Percentiles rank a stretch among this genome's conserved stretches.
phyloP scores from a whole-genome alignment of 2,113 vertebrate genomes.

The Xiphias gladius region DNA sequence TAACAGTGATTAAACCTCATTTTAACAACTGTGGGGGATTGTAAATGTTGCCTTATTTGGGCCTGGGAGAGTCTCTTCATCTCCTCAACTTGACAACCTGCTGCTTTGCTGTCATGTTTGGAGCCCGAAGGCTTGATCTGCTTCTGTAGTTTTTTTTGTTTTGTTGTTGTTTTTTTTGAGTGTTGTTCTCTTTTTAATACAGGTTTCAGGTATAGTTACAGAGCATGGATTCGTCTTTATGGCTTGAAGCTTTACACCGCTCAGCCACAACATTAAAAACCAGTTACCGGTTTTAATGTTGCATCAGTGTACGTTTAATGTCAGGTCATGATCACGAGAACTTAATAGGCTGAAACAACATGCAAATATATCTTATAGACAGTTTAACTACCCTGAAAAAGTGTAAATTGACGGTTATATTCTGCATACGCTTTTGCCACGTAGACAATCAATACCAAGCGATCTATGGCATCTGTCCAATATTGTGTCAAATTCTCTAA shows the following conservation, averaged over 20 bases:
- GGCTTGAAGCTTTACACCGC: background rate
- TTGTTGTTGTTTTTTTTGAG: background rate
- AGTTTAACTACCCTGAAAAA: background rate
- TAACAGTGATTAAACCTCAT: conserved; percentile 47
- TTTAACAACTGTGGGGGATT: conserved; percentile 47
- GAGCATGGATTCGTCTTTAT: conserved; percentile 6
- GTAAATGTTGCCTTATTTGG: conserved; percentile 33
- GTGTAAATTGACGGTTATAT: background rate
- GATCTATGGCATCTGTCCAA: background rate
- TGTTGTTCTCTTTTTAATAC: conserved; percentile 58
- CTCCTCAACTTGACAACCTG: conserved; percentile 32
- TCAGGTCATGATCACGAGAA: background rate
- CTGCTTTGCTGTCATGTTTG: conserved; percentile 55
- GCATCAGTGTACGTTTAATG: background rate
- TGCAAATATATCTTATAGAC: background rate
- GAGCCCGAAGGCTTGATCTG: conserved; percentile 47
- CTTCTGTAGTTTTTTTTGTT: background rate
- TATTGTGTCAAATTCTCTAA: background rate
- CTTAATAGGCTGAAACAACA: background rate
- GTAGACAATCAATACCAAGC: background rate
- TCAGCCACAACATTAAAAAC: no score
- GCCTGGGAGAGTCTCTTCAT: conserved; percentile 35
- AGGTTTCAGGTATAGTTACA: conserved; percentile 8
- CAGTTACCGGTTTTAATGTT: no score
- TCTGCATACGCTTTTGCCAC: background rate